Percentiles rank a stretch among this genome's conserved stretches.
Conservation (phyloP, 2,888 invertebrate genomes). For the Leptopterna dolabrata region DNA sequence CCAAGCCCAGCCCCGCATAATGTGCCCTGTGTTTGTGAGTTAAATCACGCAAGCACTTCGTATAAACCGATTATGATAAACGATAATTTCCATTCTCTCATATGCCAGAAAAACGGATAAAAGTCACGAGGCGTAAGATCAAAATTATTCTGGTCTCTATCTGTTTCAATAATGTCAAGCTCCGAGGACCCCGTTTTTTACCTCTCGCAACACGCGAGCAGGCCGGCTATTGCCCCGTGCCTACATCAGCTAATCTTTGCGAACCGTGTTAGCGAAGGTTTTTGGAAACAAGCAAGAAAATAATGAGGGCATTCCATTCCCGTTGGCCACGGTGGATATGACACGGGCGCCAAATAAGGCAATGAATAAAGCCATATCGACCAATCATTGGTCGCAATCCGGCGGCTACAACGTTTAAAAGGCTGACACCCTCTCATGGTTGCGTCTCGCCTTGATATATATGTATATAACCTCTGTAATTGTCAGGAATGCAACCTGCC, state of each 20-base stretch:
- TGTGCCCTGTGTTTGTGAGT: too few species aligned
- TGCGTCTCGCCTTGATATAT: too few species aligned
- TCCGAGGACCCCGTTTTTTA: not conserved
- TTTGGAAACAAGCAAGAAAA: slow-evolving; percentile 10
- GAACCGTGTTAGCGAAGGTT: not conserved
- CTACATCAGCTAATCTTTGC: slow-evolving; percentile 8
- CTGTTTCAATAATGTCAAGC: slow-evolving; percentile 7
- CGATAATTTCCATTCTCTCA: not conserved
- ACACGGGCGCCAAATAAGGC: not conserved
- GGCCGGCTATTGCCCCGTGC: not conserved
- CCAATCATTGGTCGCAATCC: not conserved
- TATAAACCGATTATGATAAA: not conserved
- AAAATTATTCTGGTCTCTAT: not conserved
- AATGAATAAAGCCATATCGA: not conserved
- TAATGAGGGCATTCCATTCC: slow-evolving; percentile 42
- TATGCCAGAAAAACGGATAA: not conserved
- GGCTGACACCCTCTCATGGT: not conserved
- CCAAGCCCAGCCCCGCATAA: too few species aligned
- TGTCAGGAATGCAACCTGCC: too few species aligned
- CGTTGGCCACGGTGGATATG: not conserved
- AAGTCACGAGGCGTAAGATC: not conserved
- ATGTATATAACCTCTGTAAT: too few species aligned
- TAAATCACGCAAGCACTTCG: not conserved
- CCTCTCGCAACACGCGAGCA: not conserved
- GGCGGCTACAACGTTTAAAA: not conserved